Evolutionary conservation across 2,888 invertebrate species (phyloP), one percentile per base, ranked within the genome.

Genomic region (Heteromyza rotundicornis): DNA sequence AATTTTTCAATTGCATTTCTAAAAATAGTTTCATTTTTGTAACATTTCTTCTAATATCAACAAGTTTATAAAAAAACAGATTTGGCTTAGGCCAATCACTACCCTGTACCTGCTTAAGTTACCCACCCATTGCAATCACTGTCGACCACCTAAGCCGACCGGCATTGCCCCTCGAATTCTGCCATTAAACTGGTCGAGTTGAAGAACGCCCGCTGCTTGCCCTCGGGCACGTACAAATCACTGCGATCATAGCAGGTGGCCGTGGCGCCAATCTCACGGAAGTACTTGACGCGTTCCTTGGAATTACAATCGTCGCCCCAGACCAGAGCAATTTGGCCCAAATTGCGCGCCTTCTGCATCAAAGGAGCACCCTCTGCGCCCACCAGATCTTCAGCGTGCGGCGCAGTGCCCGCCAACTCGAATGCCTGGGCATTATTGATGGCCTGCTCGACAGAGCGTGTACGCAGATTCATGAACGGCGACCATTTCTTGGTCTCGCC

Each of bases 301-400:
- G 94, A 92, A 74, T 96, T 95, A 78, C 95, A 94, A 75, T 96
- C 95, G 71, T 97, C 96, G 12, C 98, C 98, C 98, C 98, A 98
- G 73, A 96, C 94, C 82, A 98, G 96, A 60, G 95, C 89, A 5
- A 96, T 90, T 60, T 98, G 87, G 7, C 92, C 92, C 10, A 90
- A 87, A 69, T 91, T 88, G 61, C 89, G 90, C 0, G 92, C 94
- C 65, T 90, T 81, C 22, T 72, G 66, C 57, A 89, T 88, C 86
- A 93, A 89, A 8, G 88, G 86, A 0, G 91, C 88, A 0, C 70
- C 80, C 14, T 74, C 68, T 80, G 96, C 93, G 60, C 91, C 85
- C 35, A 97, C 86, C 64, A 95, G 86, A 76, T 97, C 96, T 84
- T 97, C 96, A 0, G 95, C 92, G 79, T 96, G 95, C 7, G 94